A percentile compares a stretch with the other conserved stretches of the same genome.
phyloP scores from a whole-genome alignment of 2,888 invertebrate species.

The Ornithoptera alexandrae region DNA sequence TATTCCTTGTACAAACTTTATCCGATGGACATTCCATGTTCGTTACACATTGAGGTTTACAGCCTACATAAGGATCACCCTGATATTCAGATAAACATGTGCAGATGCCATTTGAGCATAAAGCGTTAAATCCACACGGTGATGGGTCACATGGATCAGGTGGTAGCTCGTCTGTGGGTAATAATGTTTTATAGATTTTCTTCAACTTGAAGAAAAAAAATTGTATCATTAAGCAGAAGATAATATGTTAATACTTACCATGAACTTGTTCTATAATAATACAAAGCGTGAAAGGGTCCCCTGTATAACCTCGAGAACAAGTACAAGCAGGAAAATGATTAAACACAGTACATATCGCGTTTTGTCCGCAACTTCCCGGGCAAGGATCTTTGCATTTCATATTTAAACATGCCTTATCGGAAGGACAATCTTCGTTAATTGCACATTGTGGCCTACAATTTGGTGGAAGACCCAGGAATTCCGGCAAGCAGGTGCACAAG shows the following conservation, averaged over 20 bases:
- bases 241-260: constrained; percentile 48
- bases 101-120: constrained; percentile 83
- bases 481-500: constrained; percentile 83
- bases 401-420: constrained; percentile 85
- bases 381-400: constrained; percentile 87
- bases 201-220: neutral
- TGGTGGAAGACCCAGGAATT: constrained; percentile 85
- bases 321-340: constrained; percentile 85
- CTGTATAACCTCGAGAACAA: constrained; percentile 85
- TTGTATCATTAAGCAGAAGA: constrained; percentile 1
- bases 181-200: neutral
- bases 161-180: constrained; percentile 61
- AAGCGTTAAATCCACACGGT: constrained; percentile 84
- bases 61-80: constrained; percentile 87
- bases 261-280: constrained; percentile 65
- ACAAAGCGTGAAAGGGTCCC: constrained; percentile 88
- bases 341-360: constrained; percentile 82
- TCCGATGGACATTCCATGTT: constrained; percentile 85
- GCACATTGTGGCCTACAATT: constrained; percentile 87
- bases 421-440: constrained; percentile 85
- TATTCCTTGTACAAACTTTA: constrained; percentile 85
- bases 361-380: constrained; percentile 84
- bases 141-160: constrained; percentile 86
- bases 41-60: constrained; percentile 88
- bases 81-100: constrained; percentile 85